Percentiles rank a stretch among this genome's conserved stretches.
Evolutionary conservation across 1,140 invertebrate genomes (phyloP).

Genomic region (Ridgeia piscesae): DNA sequence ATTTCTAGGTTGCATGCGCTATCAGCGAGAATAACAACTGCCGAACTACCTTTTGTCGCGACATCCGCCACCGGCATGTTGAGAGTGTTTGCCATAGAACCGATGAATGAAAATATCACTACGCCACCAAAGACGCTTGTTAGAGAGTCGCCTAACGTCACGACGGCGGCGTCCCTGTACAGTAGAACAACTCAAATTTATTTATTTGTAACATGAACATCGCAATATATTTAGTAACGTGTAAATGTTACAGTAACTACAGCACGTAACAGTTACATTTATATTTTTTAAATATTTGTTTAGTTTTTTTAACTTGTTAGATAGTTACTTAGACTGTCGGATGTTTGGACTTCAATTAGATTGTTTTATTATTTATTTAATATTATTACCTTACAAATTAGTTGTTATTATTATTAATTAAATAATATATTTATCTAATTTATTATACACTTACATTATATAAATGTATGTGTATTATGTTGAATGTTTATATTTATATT

Average conservation of each 20-base stretch:
- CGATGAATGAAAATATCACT: constrained; percentile 97
- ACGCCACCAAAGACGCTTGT: constrained; percentile 98
- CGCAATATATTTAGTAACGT: not conserved
- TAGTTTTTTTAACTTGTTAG: no score
- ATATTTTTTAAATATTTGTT: no score
- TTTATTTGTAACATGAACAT: not conserved
- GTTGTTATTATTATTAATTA: no score
- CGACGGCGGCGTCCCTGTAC: constrained; percentile 87
- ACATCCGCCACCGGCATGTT: constrained; percentile 88
- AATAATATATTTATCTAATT: no score
- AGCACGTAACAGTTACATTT: no score
- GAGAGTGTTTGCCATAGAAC: constrained; percentile 89
- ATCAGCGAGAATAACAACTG: constrained; percentile 3
- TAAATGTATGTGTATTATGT: no score
- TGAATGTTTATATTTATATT: no score
- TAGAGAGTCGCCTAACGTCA: constrained; percentile 91
- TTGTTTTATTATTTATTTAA: no score
- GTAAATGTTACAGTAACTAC: not conserved
- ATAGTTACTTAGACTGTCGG: no score
- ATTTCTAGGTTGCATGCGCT: not conserved
- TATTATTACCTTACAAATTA: no score
- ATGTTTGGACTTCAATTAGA: no score
- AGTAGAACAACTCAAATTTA: not conserved
- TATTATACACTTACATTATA: no score
- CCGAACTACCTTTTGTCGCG: constrained; percentile 76